Evolutionary conservation across 2,113 vertebrate species (phyloP).

Genomic region (Petrocephalus zakoni): DNA sequence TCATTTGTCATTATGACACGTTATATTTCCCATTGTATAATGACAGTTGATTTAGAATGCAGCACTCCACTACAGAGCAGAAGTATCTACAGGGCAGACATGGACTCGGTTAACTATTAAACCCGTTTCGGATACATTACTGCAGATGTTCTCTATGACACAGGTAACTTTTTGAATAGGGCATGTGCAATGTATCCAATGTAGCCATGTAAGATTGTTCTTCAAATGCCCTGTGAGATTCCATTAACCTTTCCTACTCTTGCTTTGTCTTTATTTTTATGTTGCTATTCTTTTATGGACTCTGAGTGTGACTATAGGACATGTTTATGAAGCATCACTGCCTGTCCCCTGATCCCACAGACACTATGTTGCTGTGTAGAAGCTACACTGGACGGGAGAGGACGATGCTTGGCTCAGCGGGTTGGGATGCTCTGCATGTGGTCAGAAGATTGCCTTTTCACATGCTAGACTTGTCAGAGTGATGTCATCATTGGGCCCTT

Average conservation of each 20-base stretch:
- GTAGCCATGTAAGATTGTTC: not conserved
- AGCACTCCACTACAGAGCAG: not conserved
- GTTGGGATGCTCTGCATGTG: not conserved
- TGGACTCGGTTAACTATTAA: not conserved
- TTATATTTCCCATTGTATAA: not conserved
- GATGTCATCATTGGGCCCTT: not conserved
- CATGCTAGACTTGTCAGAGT: not conserved
- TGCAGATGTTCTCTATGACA: not conserved
- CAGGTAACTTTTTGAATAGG: not conserved
- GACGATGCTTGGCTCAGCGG: not conserved
- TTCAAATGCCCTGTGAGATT: not conserved
- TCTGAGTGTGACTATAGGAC: not conserved
- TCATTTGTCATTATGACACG: not conserved
- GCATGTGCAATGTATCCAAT: not conserved
- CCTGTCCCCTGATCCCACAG: not conserved
- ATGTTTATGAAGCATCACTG: not conserved
- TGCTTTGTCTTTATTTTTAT: not conserved
- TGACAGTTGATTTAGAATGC: too few species aligned
- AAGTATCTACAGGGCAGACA: not conserved
- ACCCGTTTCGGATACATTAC: not conserved
- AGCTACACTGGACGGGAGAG: not conserved
- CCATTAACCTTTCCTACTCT: not conserved
- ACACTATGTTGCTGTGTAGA: not conserved
- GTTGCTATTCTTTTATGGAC: not conserved
- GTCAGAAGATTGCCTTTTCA: not conserved